Evolutionary conservation across 2,888 invertebrate species (phyloP), one percentile per base, ranked within the genome.

Genomic region (Heliconius erato): DNA sequence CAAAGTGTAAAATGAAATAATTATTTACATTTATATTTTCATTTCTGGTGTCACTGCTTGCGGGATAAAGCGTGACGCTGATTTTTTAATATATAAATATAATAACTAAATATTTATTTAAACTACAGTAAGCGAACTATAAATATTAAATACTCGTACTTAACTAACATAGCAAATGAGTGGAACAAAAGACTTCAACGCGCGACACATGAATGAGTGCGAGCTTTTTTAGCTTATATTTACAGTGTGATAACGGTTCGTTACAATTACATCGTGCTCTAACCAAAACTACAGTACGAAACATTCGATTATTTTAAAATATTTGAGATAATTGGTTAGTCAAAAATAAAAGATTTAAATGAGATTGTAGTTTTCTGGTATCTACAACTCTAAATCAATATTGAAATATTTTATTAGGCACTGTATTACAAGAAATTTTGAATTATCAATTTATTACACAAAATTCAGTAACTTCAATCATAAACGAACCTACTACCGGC

Each of bases 151-250:
- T 54, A 23, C 23, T 54, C 19, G 35, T 26, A 40, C 6, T 49
- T 26, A 72, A 72, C 49, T 72, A 26, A 23, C 26, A 72, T 14
- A 49, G 26, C 26, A 44, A 72, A 49, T 26, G 23, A 44, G 40
- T 76, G 6, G 26, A 32, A 35, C 28, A 80, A 83, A 83, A 83
- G 82, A 83, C 40, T 54, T 83, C 82, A 83, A 83, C 82, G 80
- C 82, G 80, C 71, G n/a, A 63, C 63, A 40, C 40, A 14, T 76
- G 35, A 76, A 63, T 59, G 76, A 59, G 76, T 59, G 63, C 63
- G 76, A 76, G 63, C 59, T 76, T 76, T 74, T 76, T 59, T 26
- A 76, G 40, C 76, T 76, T 35, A n/a, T 76, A 63, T 63, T 35
- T 76, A 54, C 63, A 76, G 76, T 76, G 35, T 28, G 9, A 16